A percentile compares a stretch with the other conserved stretches of the same genome.
phyloP scores from a whole-genome alignment of 2,888 invertebrate species.

The Sarcophaga subvicina region DNA sequence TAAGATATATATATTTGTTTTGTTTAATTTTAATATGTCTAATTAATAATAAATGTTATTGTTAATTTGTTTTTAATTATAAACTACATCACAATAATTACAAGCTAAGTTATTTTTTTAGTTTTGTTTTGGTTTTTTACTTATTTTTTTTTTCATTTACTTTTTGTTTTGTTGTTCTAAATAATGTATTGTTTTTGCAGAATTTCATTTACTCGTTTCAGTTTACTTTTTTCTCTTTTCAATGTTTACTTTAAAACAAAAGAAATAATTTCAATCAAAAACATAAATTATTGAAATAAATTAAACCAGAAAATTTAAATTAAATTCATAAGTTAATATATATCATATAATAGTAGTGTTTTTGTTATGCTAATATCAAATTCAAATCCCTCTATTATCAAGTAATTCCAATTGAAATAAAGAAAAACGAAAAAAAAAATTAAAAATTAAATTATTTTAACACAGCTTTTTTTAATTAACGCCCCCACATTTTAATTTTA shows the following conservation, averaged over 20 bases:
- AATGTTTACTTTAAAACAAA: conserved; percentile 14
- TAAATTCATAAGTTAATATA: too few relatives aligned
- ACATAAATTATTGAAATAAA: too few relatives aligned
- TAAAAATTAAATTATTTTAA: too few relatives aligned
- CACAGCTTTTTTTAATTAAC: too few relatives aligned
- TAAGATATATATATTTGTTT: conserved; percentile 30
- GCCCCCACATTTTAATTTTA: too few relatives aligned
- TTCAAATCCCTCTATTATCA: too few relatives aligned
- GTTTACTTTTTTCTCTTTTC: conserved; percentile 41
- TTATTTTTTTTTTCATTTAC: conserved; percentile 39
- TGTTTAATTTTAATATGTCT: conserved; percentile 60
- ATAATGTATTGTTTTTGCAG: conserved; percentile 52
- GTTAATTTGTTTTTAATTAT: conserved; percentile 66
- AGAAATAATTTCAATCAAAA: too few relatives aligned
- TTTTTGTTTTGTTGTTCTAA: conserved; percentile 56
- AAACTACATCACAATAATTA: conserved; percentile 81
- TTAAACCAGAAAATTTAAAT: too few relatives aligned
- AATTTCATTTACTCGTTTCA: conserved; percentile 22
- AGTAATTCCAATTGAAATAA: too few relatives aligned
- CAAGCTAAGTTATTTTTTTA: conserved; percentile 75
- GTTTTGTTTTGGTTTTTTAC: conserved; percentile 41
- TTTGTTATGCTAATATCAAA: too few relatives aligned
- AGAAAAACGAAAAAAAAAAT: too few relatives aligned
- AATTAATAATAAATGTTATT: conserved; percentile 64
- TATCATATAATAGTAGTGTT: too few relatives aligned